Percentiles rank a stretch among this genome's conserved stretches.
Evolutionary conservation across 2,797 vertebrate genomes (phyloP).

Genomic region (Setipinna tenuifilis): DNA sequence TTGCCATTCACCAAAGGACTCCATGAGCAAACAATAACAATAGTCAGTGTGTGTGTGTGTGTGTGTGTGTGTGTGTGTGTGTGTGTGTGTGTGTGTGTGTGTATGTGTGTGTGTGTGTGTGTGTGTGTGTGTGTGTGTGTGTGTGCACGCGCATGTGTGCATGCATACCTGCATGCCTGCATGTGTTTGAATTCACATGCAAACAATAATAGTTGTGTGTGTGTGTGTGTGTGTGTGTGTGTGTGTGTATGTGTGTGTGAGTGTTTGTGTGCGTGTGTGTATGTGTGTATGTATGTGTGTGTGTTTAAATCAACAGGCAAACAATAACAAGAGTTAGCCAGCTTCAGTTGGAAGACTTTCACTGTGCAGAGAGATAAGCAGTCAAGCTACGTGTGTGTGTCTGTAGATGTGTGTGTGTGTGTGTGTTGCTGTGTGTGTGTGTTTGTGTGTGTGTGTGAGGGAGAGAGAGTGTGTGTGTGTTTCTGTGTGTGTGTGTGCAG

Average conservation of each 20-base stretch:
- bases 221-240: neutral
- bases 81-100: constrained; percentile 5
- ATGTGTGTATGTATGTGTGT: neutral
- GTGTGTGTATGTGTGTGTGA: neutral
- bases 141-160: neutral
- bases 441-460: neutral
- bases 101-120: neutral
- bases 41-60: neutral
- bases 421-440: neutral
- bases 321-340: neutral
- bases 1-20: too few relatives aligned
- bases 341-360: too few relatives aligned
- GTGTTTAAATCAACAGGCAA: neutral
- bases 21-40: too few relatives aligned
- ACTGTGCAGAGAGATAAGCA: too few relatives aligned
- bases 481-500: too few relatives aligned
- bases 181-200: neutral
- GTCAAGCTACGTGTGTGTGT: neutral
- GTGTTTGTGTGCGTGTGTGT: neutral
- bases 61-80: constrained; percentile 26
- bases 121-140: neutral
- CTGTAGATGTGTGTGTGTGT: neutral
- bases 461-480: too few relatives aligned
- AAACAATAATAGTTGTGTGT: neutral
- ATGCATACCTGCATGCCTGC: neutral